Evolutionary conservation across 2,888 invertebrate genomes (phyloP).

Genomic region (Creontiades dilutus): DNA sequence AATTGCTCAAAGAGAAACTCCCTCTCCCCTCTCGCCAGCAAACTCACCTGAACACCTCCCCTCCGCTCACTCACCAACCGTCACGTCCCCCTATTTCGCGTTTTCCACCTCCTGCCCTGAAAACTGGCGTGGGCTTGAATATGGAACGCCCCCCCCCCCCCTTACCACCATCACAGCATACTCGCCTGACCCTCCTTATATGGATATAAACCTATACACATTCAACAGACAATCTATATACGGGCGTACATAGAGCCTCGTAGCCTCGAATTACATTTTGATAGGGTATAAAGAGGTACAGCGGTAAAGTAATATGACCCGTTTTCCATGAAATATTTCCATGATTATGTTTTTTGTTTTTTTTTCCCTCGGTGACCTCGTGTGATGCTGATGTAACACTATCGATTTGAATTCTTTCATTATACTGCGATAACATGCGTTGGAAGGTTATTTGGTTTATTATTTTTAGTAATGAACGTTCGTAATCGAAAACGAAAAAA

Average conservation of each 20-base stretch:
- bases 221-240: constrained; percentile 66
- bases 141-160: constrained; percentile 46
- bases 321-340: constrained; percentile 26
- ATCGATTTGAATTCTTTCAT: neutral
- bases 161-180: too few species aligned
- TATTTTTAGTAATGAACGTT: too few species aligned
- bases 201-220: constrained; percentile 65
- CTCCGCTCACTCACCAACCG: neutral
- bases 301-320: constrained; percentile 17
- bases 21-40: neutral
- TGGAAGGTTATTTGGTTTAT: too few species aligned
- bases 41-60: constrained; percentile 45
- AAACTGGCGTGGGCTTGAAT: constrained; percentile 62
- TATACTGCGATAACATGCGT: too few species aligned
- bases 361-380: neutral
- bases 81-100: constrained; percentile 17
- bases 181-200: constrained; percentile 50
- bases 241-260: neutral
- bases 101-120: neutral
- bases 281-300: constrained; percentile 36
- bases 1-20: constrained; percentile 68
- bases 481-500: too few species aligned
- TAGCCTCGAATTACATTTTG: constrained; percentile 52
- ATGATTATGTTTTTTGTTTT: constrained; percentile 7
- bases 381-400: neutral